These are phyloP conservation scores for Neocrepidodera transversa DNA, from an alignment of 2,888 invertebrate genomes.

Conservation along the genomic window DNA sequence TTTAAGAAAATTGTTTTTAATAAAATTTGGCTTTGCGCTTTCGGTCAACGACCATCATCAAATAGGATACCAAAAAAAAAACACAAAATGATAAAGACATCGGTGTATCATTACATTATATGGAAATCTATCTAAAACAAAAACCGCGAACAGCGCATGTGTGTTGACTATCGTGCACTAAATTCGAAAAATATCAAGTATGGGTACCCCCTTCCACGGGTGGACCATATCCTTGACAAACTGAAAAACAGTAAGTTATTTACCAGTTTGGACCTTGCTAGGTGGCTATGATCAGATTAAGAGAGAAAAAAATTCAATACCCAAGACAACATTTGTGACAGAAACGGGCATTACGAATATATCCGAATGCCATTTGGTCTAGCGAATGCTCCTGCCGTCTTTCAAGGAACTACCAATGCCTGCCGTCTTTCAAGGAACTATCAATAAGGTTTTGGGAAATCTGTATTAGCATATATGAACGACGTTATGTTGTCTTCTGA, in stretches of 20 bases:
- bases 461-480: no score
- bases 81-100: no score
- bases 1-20: no score
- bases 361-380: neutral
- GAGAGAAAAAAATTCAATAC: neutral
- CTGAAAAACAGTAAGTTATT: constrained; percentile 18
- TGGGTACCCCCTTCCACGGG: constrained; percentile 32
- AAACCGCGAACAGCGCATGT: neutral
- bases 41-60: no score
- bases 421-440: neutral
- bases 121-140: neutral
- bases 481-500: no score
- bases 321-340: constrained; percentile 48
- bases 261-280: neutral
- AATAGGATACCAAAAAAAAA: no score
- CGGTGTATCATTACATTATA: no score
- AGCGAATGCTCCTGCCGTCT: neutral
- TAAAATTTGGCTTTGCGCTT: no score
- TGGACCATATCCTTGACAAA: constrained; percentile 27
- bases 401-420: no score
- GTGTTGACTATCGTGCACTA: constrained; percentile 7
- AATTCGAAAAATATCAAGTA: constrained; percentile 32
- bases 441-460: neutral
- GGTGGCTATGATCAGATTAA: neutral
- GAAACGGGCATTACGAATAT: neutral